A percentile compares a stretch with the other conserved stretches of the same genome.
Conservation (phyloP, 2,113 vertebrate species). For the Rhodinocichla rosea region DNA sequence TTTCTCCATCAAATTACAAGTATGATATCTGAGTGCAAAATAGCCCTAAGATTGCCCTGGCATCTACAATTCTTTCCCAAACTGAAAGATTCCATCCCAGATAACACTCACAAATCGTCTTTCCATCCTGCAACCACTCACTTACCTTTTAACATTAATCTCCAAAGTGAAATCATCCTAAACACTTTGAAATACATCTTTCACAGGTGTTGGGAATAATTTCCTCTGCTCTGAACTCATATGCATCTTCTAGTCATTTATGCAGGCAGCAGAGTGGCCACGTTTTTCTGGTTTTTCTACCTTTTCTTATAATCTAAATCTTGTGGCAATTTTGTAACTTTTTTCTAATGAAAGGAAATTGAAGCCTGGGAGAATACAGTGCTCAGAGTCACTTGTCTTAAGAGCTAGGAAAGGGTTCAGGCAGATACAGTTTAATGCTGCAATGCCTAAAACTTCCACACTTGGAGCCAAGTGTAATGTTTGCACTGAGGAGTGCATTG, state of each 20-base stretch:
- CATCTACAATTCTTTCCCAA: background rate
- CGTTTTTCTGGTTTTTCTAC: background rate
- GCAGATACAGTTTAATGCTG: background rate
- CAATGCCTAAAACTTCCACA: background rate
- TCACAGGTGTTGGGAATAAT: background rate
- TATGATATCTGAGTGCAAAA: constrained; percentile 1
- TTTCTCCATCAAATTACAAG: background rate
- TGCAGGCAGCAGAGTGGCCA: background rate
- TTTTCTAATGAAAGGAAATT: background rate
- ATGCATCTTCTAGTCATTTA: background rate
- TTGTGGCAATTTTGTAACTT: background rate
- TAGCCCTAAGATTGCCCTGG: background rate
- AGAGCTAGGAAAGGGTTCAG: background rate
- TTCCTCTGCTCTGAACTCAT: background rate
- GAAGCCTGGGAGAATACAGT: background rate
- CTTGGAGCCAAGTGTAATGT: background rate
- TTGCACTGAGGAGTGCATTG: background rate
- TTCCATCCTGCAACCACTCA: background rate
- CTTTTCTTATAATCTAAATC: background rate
- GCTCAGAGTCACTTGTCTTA: background rate
- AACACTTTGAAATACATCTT: constrained; percentile 16
- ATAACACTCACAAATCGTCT: background rate
- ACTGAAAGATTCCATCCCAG: background rate
- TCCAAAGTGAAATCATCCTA: background rate
- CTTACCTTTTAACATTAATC: constrained; percentile 20